Conservation (phyloP, 2,797 vertebrate species). For the Enoplosus armatus region DNA sequence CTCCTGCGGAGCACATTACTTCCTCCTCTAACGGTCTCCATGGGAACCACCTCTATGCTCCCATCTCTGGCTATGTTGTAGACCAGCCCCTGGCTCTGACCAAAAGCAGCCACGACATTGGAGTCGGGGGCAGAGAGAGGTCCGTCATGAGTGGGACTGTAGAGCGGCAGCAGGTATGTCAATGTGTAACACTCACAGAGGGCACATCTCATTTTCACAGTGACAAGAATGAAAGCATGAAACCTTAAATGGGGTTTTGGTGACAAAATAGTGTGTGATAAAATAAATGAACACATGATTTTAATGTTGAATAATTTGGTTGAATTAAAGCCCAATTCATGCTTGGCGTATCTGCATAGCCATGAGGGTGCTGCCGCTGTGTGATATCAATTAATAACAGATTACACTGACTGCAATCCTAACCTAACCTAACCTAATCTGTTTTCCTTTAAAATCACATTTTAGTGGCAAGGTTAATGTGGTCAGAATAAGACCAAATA, state of each 20-base stretch:
- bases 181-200: neutral
- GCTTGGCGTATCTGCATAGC: too few species aligned
- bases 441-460: too few species aligned
- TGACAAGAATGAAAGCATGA: neutral
- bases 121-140: conserved; percentile 74
- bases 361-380: too few species aligned
- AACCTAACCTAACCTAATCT: too few species aligned
- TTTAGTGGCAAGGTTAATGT: too few species aligned
- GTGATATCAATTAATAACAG: too few species aligned
- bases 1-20: conserved; percentile 89
- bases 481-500: too few species aligned
- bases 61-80: conserved; percentile 89
- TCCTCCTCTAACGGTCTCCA: conserved; percentile 91
- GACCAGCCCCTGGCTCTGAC: conserved; percentile 95
- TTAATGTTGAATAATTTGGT: neutral
- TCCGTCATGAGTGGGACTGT: conserved; percentile 75
- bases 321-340: neutral
- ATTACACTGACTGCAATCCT: too few species aligned
- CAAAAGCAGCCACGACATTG: conserved; percentile 89
- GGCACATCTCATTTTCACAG: neutral
- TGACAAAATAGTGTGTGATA: neutral
- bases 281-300: neutral
- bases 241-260: too few species aligned
- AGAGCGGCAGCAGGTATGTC: conserved; percentile 93
- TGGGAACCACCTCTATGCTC: conserved; percentile 87